Base-by-base conservation (phyloP, 2,113 vertebrate species). In the Stomatorhinus ivindoensis region DNA sequence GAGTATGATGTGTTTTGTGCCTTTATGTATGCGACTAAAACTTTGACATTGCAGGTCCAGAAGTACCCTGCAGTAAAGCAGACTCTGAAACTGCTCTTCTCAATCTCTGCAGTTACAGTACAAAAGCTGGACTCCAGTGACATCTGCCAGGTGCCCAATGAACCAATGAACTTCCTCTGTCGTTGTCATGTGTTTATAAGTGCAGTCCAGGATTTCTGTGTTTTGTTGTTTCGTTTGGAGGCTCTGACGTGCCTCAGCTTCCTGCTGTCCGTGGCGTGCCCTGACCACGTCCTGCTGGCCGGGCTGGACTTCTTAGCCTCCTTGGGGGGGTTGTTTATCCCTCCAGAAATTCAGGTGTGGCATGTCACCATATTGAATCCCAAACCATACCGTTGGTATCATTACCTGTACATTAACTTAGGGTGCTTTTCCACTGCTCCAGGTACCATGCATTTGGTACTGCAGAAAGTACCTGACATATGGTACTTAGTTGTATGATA, bases 311-410 rank as follows among this genome's bases (percentile, higher is more conserved):
- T 99, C 90, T 92, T 98, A 7, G 95, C 95, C 87, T 96, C 96
- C 3, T 89, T 98, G 82, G 98, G 98, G 85, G 97, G 95, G 91
- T 92, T 96, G 53, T 95, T 95, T 85, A 91, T 99, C 80, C 96
- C 97, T 87, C 92, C 92, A 42, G 95, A 96, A 89, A 92, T 93
- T 90, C 97, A 98, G 97, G 98, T 99, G 93, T n/a, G 21, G 4
- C 42, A 46, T 86, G 47, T 86, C 50, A 86, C 48, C 85, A 55
- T 24, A 51, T 15, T 27, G 46, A 86, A 86, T 86, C 13, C 31
- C 27, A 17, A 51, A 17, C 48, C 31, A 35, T 39, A 6, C 27
- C 4, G 31, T 76, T 31, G 27, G 27, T 39, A 39, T 76, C 27
- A 35, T 76, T 73, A 73, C 15, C 35, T 39, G 69, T 76, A 76